These are phyloP conservation scores for Orthonychiurus folsomi DNA, from an alignment of 2,888 invertebrate species.

Conservation along the genomic window DNA sequence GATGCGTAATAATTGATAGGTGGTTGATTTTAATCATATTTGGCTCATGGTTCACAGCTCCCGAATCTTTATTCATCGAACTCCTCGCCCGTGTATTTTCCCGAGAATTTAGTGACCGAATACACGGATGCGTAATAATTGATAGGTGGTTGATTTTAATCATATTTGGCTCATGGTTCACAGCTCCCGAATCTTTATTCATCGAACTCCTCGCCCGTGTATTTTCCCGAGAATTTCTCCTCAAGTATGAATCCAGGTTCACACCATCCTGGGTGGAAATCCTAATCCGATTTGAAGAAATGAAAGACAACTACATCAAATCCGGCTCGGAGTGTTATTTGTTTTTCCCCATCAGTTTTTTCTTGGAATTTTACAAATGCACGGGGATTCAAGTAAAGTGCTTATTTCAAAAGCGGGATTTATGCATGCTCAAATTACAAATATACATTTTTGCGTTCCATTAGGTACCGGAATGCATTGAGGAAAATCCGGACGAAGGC, in stretches of 20 bases:
- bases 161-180: too few species aligned
- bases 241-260: slow-evolving; percentile 37
- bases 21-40: too few species aligned
- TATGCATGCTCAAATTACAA: too few species aligned
- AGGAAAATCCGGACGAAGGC: slow-evolving; percentile 16
- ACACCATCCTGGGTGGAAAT: slow-evolving; percentile 38
- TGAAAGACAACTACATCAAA: slow-evolving; percentile 7
- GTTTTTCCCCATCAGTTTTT: slow-evolving; percentile 23
- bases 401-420: background rate
- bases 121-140: background rate
- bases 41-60: slow-evolving; percentile 10
- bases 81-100: slow-evolving; percentile 22
- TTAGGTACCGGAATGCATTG: slow-evolving; percentile 19
- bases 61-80: slow-evolving; percentile 11
- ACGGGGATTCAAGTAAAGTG: slow-evolving; percentile 21
- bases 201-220: slow-evolving; percentile 9
- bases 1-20: too few species aligned
- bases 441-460: too few species aligned
- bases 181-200: slow-evolving; percentile 12
- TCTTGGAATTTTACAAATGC: slow-evolving; percentile 18
- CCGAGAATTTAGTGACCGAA: background rate
- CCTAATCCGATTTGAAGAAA: slow-evolving; percentile 13
- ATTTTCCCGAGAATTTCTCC: slow-evolving; percentile 35
- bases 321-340: slow-evolving; percentile 10
- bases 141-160: background rate